These are phyloP conservation scores for Cecidostiba fungosa DNA, from an alignment of 2,888 invertebrate genomes.

Conservation along the genomic window DNA sequence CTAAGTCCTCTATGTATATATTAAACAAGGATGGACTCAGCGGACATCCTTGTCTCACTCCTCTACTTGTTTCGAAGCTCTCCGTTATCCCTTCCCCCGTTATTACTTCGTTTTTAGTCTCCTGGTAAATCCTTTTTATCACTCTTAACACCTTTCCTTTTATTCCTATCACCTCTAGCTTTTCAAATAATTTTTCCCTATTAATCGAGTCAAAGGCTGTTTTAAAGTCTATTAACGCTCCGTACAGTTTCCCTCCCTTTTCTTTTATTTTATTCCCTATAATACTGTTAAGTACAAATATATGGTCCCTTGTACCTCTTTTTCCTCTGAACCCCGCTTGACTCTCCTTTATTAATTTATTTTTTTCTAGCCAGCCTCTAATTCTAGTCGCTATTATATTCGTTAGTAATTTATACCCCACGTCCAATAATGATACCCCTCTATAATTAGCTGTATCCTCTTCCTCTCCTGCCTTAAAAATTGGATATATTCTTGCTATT, in stretches of 20 bases:
- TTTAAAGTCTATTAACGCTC: background rate
- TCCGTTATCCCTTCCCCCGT: slow-evolving; percentile 39
- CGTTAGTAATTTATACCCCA: slow-evolving; percentile 1
- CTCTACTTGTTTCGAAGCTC: slow-evolving; percentile 44
- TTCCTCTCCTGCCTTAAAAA: background rate
- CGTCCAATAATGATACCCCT: slow-evolving; percentile 11
- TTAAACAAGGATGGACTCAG: slow-evolving; percentile 58
- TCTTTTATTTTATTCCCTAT: background rate
- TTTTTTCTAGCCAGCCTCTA: background rate
- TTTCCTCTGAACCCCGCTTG: background rate
- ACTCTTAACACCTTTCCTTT: slow-evolving; percentile 36
- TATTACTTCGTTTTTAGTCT: slow-evolving; percentile 54
- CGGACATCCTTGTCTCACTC: slow-evolving; percentile 62
- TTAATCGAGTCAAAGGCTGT: background rate
- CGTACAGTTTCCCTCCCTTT: background rate
- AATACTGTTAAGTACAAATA: slow-evolving; percentile 1
- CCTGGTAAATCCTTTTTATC: slow-evolving; percentile 54
- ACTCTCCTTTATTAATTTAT: background rate
- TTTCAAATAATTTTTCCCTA: background rate
- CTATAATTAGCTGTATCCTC: slow-evolving; percentile 4
- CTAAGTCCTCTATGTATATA: slow-evolving; percentile 59
- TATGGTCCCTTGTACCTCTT: slow-evolving; percentile 1
- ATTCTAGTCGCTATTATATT: background rate
- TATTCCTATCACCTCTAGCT: slow-evolving; percentile 21
- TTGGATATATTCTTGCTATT: slow-evolving; percentile 25